Base-by-base conservation (phyloP, 2,797 vertebrate genomes). In the Enteromius viviparus region DNA sequence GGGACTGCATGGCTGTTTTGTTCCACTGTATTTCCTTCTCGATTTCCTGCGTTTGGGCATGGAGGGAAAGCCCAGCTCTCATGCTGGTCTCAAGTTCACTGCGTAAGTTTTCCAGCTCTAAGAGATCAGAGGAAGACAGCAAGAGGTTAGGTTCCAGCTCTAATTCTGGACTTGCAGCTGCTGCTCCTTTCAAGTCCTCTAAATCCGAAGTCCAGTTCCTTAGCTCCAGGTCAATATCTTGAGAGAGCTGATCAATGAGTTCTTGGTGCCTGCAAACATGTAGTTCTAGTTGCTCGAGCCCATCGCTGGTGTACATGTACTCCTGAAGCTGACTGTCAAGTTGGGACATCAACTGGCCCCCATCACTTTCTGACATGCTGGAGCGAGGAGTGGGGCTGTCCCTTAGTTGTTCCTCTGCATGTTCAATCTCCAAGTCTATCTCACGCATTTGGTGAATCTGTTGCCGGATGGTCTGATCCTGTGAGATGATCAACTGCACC, bases 381-480 rank as follows among this genome's bases (percentile, higher is more conserved):
- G 76, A 81, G 62, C 17, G 68, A 49, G 71, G 64, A 0, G 42
- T 60, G 26, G 68, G 58, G 55, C 15, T 62, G 15, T 82, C 87
- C 23, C 93, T 94, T 77, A 90, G 89, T 19, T 94, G 91, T 0
- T 94, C 85, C 87, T 98, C 96, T 70, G 94, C 92, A 80, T 87
- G 88, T 86, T 97, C 95, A 0, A 99, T 96, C 89, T 97, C 96
- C 62, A 92, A 74, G 86, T 99, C 97, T 65, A 99, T 87, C 42
- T 97, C 95, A 87, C 93, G 94, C 93, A 98, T 97, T 78, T 92
- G 93, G 60, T 94, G 92, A 71, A 97, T 95, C 89, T 99, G 98
- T 51, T 97, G 97, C 82, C 95, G 94, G 90, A 99, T 98, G 3
- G 95, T 95, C 78, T 96, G 96, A 84, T 99, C 97, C 92, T 99